These are phyloP conservation scores for Isotomurus palustris DNA, from an alignment of 2,888 invertebrate species.

Conservation along the genomic window DNA sequence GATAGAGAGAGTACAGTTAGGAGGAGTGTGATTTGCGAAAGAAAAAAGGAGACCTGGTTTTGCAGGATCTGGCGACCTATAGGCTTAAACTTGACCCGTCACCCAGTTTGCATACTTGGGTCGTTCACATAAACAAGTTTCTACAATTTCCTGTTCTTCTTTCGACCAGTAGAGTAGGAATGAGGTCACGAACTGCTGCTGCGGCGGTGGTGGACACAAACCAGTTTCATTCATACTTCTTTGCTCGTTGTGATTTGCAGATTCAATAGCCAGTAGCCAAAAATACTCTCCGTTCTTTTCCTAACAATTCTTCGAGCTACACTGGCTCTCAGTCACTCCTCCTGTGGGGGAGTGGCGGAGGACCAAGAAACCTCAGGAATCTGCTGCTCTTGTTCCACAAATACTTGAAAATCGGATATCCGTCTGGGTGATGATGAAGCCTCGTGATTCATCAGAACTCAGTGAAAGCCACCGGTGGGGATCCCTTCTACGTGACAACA, in stretches of 20 bases:
- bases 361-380: slow-evolving; percentile 43
- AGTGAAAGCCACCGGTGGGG: slow-evolving; percentile 20
- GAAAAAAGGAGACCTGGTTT: slow-evolving; percentile 44
- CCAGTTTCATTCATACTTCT: slow-evolving; percentile 12
- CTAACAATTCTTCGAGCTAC: slow-evolving; percentile 43
- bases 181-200: slow-evolving; percentile 29
- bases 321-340: slow-evolving; percentile 28
- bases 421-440: slow-evolving; percentile 7
- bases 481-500: slow-evolving; percentile 17
- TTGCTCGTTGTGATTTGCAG: slow-evolving; percentile 30
- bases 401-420: slow-evolving; percentile 17
- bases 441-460: too few species aligned
- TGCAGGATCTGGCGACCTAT: slow-evolving; percentile 45
- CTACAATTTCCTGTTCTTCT: slow-evolving; percentile 41
- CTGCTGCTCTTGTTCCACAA: slow-evolving; percentile 44
- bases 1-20: slow-evolving; percentile 31
- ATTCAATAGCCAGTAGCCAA: slow-evolving; percentile 46
- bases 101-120: slow-evolving; percentile 43
- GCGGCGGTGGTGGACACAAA: neutral
- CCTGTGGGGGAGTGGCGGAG: slow-evolving; percentile 17
- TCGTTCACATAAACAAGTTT: slow-evolving; percentile 42
- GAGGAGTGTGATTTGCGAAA: slow-evolving; percentile 13
- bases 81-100: slow-evolving; percentile 45
- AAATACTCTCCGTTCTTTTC: slow-evolving; percentile 34
- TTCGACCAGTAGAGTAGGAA: slow-evolving; percentile 36